Percentiles rank a stretch among this genome's conserved stretches.
Conservation (phyloP, 2,113 vertebrate species). For the Heliornis fulica region DNA sequence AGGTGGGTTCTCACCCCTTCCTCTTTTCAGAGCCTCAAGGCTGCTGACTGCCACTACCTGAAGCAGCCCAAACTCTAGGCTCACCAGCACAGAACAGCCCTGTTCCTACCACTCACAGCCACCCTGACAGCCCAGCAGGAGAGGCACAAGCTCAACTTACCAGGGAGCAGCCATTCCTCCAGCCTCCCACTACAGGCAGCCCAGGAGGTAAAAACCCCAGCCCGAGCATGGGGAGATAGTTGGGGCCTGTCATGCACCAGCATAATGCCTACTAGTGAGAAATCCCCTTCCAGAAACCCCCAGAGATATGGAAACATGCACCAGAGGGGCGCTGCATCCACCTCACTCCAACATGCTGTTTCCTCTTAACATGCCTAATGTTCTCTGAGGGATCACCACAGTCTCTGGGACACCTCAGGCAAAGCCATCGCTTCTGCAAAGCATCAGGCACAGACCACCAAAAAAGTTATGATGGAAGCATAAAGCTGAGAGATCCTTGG, state of each 20-base stretch:
- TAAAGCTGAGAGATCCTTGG: neutral
- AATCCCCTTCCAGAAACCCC: neutral
- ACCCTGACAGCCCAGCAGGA: neutral
- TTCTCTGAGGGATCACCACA: neutral
- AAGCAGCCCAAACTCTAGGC: no score
- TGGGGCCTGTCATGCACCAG: no score
- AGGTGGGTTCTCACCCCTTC: no score
- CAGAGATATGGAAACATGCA: neutral
- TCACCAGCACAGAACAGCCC: neutral
- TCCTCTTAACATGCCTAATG: neutral
- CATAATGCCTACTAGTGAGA: fast-evolving
- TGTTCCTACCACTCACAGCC: no score
- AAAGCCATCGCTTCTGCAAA: neutral
- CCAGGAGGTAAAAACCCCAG: neutral
- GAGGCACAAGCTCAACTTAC: neutral
- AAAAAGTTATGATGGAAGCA: neutral
- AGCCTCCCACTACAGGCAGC: neutral
- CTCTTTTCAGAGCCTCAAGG: fast-evolving
- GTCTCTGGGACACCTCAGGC: neutral
- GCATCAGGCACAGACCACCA: neutral
- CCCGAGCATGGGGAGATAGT: fast-evolving
- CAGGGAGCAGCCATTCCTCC: neutral
- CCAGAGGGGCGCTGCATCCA: neutral
- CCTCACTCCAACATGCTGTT: neutral
- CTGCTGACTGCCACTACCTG: fast-evolving